Percentiles rank a stretch among this genome's conserved stretches.
phyloP scores from a whole-genome alignment of 2,113 vertebrate genomes.

The Carettochelys insculpta region DNA sequence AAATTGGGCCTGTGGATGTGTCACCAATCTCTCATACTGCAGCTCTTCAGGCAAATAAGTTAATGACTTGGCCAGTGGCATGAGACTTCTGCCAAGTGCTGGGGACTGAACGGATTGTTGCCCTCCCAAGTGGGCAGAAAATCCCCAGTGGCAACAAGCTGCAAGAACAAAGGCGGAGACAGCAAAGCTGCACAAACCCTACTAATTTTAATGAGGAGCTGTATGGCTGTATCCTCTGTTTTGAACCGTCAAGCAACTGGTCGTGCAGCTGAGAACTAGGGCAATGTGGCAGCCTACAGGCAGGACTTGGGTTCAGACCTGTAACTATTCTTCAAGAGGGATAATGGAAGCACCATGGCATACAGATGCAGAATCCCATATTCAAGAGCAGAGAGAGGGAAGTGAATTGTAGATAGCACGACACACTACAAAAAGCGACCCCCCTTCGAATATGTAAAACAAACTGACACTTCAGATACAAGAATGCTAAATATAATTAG shows the following conservation, averaged over 20 bases:
- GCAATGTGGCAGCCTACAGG: neutral
- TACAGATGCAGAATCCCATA: neutral
- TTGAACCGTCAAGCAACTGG: neutral
- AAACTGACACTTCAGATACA: neutral
- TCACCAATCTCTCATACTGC: neutral
- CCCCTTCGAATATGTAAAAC: conserved; percentile 9
- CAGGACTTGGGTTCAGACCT: neutral
- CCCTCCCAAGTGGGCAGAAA: neutral
- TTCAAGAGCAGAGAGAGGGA: neutral
- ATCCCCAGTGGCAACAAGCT: neutral
- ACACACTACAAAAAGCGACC: neutral
- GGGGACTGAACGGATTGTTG: neutral
- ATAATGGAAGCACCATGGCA: neutral
- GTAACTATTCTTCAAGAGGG: conserved; percentile 10
- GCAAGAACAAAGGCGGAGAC: neutral
- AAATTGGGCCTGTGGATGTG: neutral
- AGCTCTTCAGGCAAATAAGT: neutral
- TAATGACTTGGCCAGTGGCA: neutral
- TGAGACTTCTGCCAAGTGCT: neutral
- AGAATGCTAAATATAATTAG: conserved; percentile 20
- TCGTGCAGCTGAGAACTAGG: neutral
- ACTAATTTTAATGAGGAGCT: neutral
- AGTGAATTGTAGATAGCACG: conserved; percentile 17
- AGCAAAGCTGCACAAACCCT: conserved; percentile 1
- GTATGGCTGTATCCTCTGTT: neutral